A percentile compares a stretch with the other conserved stretches of the same genome.
These are phyloP conservation scores for Ctenopoma multispine DNA, from an alignment of 2,797 vertebrate genomes.

Conservation along the genomic window DNA sequence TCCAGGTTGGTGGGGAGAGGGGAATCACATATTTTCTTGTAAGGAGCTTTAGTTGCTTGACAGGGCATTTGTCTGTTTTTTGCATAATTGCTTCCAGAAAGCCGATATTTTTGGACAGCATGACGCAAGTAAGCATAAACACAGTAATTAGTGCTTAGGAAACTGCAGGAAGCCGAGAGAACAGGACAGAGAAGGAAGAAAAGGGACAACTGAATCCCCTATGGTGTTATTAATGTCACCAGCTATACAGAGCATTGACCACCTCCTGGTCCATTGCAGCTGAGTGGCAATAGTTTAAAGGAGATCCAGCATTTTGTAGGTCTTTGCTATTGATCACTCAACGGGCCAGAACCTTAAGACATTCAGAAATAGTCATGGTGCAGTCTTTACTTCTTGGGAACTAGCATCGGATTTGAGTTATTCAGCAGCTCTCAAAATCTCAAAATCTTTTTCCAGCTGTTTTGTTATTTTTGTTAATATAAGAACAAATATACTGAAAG, in stretches of 20 bases:
- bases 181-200: conserved; percentile 53
- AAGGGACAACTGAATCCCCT: conserved; percentile 65
- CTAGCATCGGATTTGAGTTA: background rate
- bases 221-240: conserved; percentile 79
- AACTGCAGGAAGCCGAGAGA: conserved; percentile 64
- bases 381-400: background rate
- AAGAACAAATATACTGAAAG: background rate
- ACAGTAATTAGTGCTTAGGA: conserved; percentile 82
- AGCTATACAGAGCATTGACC: conserved; percentile 64
- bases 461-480: background rate
- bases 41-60: conserved; percentile 46
- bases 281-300: conserved; percentile 42
- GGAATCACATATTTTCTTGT: conserved; percentile 13
- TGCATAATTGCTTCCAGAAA: conserved; percentile 78
- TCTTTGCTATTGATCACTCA: conserved; percentile 22
- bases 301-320: conserved; percentile 23
- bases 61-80: conserved; percentile 66
- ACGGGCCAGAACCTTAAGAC: background rate
- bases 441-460: background rate
- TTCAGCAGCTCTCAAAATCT: background rate
- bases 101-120: conserved; percentile 77
- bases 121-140: conserved; percentile 83
- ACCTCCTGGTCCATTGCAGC: conserved; percentile 43
- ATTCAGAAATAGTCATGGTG: background rate
- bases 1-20: background rate